phyloP scores from a whole-genome alignment of 2,888 invertebrate species.

The Nineta flava region DNA sequence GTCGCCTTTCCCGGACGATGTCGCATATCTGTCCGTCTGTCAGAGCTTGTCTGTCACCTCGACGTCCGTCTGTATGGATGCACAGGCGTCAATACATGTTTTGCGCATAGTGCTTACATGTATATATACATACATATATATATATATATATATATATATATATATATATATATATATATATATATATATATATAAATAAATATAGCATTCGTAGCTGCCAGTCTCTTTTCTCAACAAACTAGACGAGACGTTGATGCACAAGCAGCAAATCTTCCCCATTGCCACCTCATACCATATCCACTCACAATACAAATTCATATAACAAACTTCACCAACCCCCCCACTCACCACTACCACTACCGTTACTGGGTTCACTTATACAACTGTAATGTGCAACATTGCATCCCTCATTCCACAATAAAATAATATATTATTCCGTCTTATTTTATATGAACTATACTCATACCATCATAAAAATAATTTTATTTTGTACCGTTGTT shows the following conservation, averaged over 20 bases:
- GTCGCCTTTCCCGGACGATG: neutral
- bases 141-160: no score
- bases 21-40: slow-evolving; percentile 1
- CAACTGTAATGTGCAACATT: no score
- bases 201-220: slow-evolving; percentile 1
- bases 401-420: no score
- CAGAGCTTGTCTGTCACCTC: slow-evolving; percentile 2
- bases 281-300: no score
- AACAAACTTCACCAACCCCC: neutral
- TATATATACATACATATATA: neutral
- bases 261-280: slow-evolving; percentile 1
- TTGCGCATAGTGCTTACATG: slow-evolving; percentile 3
- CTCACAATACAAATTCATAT: neutral
- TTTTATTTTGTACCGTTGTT: no score
- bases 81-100: slow-evolving; percentile 7
- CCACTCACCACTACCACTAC: no score
- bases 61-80: slow-evolving; percentile 2
- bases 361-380: no score
- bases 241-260: slow-evolving; percentile 7
- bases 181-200: neutral
- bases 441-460: no score
- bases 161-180: neutral
- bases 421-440: no score
- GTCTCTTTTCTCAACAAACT: slow-evolving; percentile 3
- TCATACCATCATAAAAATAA: no score